Percentiles rank a stretch among this genome's conserved stretches.
Conservation (phyloP, 2,113 vertebrate species). For the Probosciger aterrimus region DNA sequence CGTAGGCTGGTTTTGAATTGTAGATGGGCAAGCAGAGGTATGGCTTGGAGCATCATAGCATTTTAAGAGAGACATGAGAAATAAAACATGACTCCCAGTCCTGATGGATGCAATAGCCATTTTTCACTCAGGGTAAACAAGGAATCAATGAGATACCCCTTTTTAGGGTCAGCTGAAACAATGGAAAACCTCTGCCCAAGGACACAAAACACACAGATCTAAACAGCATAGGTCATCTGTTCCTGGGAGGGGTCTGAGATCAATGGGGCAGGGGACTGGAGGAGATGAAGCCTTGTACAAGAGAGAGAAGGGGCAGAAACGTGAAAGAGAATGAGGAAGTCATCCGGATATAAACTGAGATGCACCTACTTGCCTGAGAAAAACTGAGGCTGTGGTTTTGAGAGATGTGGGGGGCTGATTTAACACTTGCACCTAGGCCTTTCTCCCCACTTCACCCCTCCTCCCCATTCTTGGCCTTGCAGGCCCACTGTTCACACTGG, state of each 20-base stretch:
- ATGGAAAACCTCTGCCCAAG: neutral
- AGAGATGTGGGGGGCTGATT: neutral
- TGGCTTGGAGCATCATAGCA: neutral
- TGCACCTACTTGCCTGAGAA: neutral
- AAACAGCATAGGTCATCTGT: neutral
- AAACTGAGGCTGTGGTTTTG: neutral
- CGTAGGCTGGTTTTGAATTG: neutral
- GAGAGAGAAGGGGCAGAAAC: neutral
- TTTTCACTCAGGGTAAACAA: neutral
- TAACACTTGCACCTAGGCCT: neutral
- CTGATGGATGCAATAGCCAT: neutral
- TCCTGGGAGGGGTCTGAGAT: neutral
- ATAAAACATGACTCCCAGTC: neutral
- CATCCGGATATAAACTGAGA: neutral
- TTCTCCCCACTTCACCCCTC: neutral
- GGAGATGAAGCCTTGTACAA: neutral
- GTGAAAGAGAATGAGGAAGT: neutral
- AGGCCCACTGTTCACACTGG: neutral
- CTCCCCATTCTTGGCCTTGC: fast-evolving
- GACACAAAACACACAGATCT: neutral
- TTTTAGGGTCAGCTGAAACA: constrained; percentile 1
- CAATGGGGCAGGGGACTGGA: neutral
- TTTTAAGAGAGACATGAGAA: neutral
- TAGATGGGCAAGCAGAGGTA: neutral
- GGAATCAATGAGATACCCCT: neutral